Percentiles rank a stretch among this genome's conserved stretches.
Evolutionary conservation across 2,888 invertebrate genomes (phyloP).

Genomic region (Drosophila nr. medialis): DNA sequence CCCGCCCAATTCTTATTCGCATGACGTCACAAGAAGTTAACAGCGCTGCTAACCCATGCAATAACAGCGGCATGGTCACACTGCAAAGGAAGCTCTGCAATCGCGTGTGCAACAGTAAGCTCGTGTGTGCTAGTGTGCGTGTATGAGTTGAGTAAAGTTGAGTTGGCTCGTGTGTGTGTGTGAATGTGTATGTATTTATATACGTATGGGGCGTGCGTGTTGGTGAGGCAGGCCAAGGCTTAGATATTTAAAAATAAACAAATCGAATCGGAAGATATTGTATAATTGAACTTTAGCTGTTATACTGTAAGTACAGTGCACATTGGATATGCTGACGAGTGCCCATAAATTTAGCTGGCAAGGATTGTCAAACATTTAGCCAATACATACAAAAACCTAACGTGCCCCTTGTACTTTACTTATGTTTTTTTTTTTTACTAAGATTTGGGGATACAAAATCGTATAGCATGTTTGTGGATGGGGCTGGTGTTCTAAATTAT

Average conservation of each 20-base stretch:
- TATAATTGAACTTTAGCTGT: conserved; percentile 4
- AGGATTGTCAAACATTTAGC: background rate
- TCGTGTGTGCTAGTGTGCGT: conserved; percentile 10
- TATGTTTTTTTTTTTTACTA: background rate
- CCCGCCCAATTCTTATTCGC: conserved; percentile 1
- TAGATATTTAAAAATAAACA: conserved; percentile 32
- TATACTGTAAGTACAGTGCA: conserved; percentile 22
- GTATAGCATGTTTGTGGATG: conserved; percentile 4
- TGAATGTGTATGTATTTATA: background rate
- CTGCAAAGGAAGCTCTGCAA: conserved; percentile 6
- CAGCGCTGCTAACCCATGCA: conserved; percentile 24
- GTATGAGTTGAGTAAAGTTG: conserved; percentile 8
- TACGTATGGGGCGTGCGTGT: conserved; percentile 38
- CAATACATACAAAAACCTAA: conserved; percentile 17
- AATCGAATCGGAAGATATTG: conserved; percentile 17
- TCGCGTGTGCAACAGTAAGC: conserved; percentile 14
- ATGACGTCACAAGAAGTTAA: conserved; percentile 33
- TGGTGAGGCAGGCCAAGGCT: conserved; percentile 43
- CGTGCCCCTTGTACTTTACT: conserved; percentile 30
- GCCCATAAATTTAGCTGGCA: background rate
- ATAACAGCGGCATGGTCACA: conserved; percentile 23
- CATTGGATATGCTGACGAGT: conserved; percentile 7
- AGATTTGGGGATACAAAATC: conserved; percentile 8
- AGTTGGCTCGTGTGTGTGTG: background rate
- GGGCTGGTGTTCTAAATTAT: conserved; percentile 42